These are phyloP conservation scores for Micrasema minimum DNA, from an alignment of 1,140 invertebrate species.

Conservation along the genomic window DNA sequence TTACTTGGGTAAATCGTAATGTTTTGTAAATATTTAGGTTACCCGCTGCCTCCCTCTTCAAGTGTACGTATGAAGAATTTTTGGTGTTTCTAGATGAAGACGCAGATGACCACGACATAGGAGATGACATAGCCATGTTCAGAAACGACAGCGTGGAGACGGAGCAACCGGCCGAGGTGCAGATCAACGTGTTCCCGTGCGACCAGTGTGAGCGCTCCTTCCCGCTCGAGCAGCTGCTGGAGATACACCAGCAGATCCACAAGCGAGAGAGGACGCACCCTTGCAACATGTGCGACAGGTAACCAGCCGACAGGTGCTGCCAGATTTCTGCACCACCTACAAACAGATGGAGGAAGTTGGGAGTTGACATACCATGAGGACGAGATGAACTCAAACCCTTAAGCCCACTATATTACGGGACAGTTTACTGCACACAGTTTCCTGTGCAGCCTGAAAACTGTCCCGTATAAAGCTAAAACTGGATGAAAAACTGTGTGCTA, in stretches of 20 bases:
- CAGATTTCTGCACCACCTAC: not conserved
- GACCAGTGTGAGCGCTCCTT: slow-evolving; percentile 77
- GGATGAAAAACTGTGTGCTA: no score
- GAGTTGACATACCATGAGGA: not conserved
- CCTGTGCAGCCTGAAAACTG: no score
- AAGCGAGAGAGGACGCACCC: slow-evolving; percentile 70
- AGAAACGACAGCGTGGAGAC: slow-evolving; percentile 42
- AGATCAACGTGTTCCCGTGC: slow-evolving; percentile 70
- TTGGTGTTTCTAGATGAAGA: no score
- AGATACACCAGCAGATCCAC: slow-evolving; percentile 73
- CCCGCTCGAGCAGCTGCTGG: slow-evolving; percentile 74
- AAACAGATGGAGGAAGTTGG: not conserved
- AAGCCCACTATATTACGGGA: no score
- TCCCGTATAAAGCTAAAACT: no score
- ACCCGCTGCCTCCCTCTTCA: no score
- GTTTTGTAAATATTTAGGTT: no score
- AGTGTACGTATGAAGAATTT: no score
- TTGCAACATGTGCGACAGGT: slow-evolving; percentile 72
- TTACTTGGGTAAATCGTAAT: no score
- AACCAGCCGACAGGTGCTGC: not conserved
- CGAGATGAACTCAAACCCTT: not conserved
- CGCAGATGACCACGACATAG: not conserved
- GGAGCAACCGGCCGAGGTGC: slow-evolving; percentile 53
- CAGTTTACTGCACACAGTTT: no score
- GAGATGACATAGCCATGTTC: not conserved